These are phyloP conservation scores for Callimorpha dominula DNA, from an alignment of 2,888 invertebrate species.

Conservation along the genomic window DNA sequence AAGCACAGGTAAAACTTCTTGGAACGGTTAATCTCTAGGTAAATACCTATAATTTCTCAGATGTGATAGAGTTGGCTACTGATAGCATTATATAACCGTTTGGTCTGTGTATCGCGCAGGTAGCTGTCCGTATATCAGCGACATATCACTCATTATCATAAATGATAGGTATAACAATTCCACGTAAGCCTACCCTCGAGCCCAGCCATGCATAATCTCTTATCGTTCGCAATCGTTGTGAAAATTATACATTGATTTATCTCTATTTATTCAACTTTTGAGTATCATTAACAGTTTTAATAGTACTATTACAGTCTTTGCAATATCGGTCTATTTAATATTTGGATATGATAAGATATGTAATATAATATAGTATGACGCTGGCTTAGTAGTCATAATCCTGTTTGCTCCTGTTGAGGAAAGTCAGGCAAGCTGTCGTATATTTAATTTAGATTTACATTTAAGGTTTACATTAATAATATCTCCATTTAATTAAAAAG, in stretches of 20 bases:
- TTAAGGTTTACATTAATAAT: too few relatives aligned
- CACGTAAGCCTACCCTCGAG: not conserved
- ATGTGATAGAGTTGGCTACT: not conserved
- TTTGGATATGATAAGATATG: conserved; percentile 1
- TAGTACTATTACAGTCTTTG: not conserved
- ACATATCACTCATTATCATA: conserved; percentile 6
- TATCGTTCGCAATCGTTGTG: conserved; percentile 3
- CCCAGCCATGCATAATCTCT: not conserved
- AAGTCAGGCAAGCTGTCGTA: too few relatives aligned
- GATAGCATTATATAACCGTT: not conserved
- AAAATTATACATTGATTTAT: conserved; percentile 12
- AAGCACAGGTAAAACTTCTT: too few relatives aligned
- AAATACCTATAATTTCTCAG: not conserved
- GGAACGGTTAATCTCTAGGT: too few relatives aligned
- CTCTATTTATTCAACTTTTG: not conserved
- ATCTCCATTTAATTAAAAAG: too few relatives aligned
- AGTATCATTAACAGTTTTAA: conserved; percentile 10
- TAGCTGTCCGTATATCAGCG: not conserved
- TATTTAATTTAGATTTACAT: too few relatives aligned
- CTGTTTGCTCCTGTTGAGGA: not conserved
- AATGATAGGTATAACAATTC: not conserved
- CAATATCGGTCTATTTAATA: conserved; percentile 2
- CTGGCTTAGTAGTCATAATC: not conserved
- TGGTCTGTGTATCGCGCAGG: not conserved
- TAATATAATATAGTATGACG: not conserved